Conservation (phyloP, 92 coral and sea anemone species). For the Pocillopora grandis region DNA sequence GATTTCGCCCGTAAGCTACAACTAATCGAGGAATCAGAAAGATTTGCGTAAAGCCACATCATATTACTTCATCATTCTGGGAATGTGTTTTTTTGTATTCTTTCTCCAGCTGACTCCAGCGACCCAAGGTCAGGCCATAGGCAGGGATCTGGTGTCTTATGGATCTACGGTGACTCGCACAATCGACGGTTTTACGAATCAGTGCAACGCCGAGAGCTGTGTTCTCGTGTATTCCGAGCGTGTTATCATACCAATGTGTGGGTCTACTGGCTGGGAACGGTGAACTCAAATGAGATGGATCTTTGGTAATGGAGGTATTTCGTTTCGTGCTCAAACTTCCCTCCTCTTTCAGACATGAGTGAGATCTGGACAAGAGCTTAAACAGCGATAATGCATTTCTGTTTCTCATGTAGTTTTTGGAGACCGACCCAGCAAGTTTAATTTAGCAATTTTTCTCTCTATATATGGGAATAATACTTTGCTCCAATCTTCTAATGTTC, state of each 20-base stretch:
- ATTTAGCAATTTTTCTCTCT: too few relatives aligned
- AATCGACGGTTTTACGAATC: constrained; percentile 68
- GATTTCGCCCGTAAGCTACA: background rate
- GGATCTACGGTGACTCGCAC: constrained; percentile 77
- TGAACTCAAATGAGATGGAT: constrained; percentile 47
- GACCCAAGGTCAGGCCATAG: constrained; percentile 46
- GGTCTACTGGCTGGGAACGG: constrained; percentile 58
- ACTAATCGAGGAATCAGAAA: background rate
- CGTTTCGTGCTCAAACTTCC: background rate
- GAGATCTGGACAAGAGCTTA: too few relatives aligned
- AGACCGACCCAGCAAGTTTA: too few relatives aligned
- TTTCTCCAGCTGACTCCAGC: constrained; percentile 22
- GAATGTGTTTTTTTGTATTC: too few relatives aligned
- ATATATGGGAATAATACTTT: too few relatives aligned
- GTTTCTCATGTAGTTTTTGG: too few relatives aligned
- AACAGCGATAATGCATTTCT: too few relatives aligned
- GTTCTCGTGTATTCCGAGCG: constrained; percentile 57
- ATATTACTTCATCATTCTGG: background rate
- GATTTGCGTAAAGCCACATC: background rate
- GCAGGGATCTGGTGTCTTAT: constrained; percentile 67
- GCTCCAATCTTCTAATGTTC: too few relatives aligned
- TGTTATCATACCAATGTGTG: constrained; percentile 72
- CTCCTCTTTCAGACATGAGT: too few relatives aligned
- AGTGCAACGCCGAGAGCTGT: constrained; percentile 45
- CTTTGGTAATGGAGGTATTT: constrained; percentile 34